A percentile compares a stretch with the other conserved stretches of the same genome.
phyloP scores from a whole-genome alignment of 2,888 invertebrate species.

The Rhorus exstirpatorius region DNA sequence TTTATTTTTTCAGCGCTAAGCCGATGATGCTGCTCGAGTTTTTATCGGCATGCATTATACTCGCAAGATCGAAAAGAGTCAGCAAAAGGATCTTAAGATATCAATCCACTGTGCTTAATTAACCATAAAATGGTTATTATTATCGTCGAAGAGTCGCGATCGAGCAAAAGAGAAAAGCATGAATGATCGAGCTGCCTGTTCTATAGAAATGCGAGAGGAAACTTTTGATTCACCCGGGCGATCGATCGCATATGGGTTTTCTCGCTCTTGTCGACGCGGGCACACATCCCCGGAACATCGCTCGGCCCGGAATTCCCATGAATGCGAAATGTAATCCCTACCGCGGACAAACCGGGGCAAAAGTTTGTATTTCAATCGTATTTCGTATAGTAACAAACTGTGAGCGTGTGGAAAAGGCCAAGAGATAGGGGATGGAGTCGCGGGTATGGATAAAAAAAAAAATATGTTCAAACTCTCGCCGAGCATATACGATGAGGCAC shows the following conservation, averaged over 20 bases:
- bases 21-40: too few relatives aligned
- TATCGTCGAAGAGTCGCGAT: neutral
- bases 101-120: too few relatives aligned
- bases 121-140: too few relatives aligned
- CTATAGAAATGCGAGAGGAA: constrained; percentile 57
- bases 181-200: neutral
- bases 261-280: constrained; percentile 22
- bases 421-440: constrained; percentile 1
- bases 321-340: constrained; percentile 82
- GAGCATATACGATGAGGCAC: constrained; percentile 32
- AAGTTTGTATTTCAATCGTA: constrained; percentile 79
- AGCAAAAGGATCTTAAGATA: too few relatives aligned
- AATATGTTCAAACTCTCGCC: constrained; percentile 16
- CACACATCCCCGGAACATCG: constrained; percentile 41
- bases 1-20: too few relatives aligned
- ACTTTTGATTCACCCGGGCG: constrained; percentile 81
- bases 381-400: constrained; percentile 75
- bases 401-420: constrained; percentile 26
- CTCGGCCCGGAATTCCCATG: constrained; percentile 80
- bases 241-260: constrained; percentile 64
- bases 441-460: constrained; percentile 28
- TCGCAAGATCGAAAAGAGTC: too few relatives aligned
- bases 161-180: neutral
- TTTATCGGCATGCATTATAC: too few relatives aligned
- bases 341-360: constrained; percentile 61